Conservation (phyloP, 2,888 invertebrate genomes). For the Macroteleia sp. region DNA sequence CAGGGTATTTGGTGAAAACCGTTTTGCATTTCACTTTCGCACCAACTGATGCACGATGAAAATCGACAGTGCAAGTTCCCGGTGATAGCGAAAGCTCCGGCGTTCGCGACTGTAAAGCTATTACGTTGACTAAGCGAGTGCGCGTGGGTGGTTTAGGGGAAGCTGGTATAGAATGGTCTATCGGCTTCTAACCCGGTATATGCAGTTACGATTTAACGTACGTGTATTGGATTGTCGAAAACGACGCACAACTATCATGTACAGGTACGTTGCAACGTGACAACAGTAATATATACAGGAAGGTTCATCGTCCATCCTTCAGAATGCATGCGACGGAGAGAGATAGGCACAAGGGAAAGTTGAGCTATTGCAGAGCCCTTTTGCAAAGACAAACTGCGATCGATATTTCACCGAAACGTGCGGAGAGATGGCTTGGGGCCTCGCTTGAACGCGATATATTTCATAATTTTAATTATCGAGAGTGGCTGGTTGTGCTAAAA, state of each 20-base stretch:
- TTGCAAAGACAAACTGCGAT: constrained; percentile 49
- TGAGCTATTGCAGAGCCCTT: constrained; percentile 38
- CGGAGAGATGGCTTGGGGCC: constrained; percentile 27
- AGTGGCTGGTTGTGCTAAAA: constrained; percentile 17
- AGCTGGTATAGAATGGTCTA: constrained; percentile 64
- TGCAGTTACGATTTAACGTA: constrained; percentile 47
- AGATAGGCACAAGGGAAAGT: constrained; percentile 40
- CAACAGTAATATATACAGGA: not conserved
- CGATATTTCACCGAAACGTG: constrained; percentile 57
- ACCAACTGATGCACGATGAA: constrained; percentile 71
- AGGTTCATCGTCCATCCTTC: constrained; percentile 1
- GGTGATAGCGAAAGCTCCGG: constrained; percentile 82
- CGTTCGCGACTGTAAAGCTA: constrained; percentile 79
- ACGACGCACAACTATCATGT: constrained; percentile 1
- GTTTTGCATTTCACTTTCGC: constrained; percentile 53
- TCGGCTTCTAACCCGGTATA: constrained; percentile 49
- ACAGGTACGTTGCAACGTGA: constrained; percentile 19
- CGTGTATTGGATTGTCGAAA: constrained; percentile 24
- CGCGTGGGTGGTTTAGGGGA: constrained; percentile 68
- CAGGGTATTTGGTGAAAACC: constrained; percentile 25
- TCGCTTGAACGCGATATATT: constrained; percentile 66
- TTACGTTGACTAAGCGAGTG: constrained; percentile 68
- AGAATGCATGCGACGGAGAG: constrained; percentile 14
- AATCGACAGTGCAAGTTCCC: constrained; percentile 81
- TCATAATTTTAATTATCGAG: constrained; percentile 28